Conservation (phyloP, 2,888 invertebrate species). For the Yponomeuta sedellus region DNA sequence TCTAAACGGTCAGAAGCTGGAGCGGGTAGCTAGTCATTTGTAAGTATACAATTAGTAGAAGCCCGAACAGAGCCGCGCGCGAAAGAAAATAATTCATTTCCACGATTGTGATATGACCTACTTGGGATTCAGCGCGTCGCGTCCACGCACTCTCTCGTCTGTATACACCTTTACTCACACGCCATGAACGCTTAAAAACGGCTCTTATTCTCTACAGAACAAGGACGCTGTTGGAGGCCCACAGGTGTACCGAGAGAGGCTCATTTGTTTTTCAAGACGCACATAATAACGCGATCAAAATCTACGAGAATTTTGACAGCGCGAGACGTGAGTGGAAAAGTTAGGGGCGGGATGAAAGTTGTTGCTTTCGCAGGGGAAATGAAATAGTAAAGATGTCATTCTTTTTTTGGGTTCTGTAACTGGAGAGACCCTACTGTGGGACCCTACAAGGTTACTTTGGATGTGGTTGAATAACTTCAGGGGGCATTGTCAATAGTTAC, state of each 20-base stretch:
- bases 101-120: conserved; percentile 37
- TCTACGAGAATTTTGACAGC: conserved; percentile 68
- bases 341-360: conserved; percentile 22
- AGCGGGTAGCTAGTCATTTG: too few species aligned
- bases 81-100: conserved; percentile 50
- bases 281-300: conserved; percentile 69
- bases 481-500: too few species aligned
- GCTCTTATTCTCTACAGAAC: neutral
- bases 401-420: neutral
- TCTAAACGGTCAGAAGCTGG: too few species aligned
- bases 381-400: neutral
- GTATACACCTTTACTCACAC: conserved; percentile 3
- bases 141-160: conserved; percentile 31
- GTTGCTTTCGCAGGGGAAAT: neutral
- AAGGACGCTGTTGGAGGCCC: neutral
- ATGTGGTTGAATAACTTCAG: too few species aligned
- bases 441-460: too few species aligned
- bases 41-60: neutral
- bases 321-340: conserved; percentile 53
- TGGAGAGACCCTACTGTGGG: neutral
- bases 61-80: conserved; percentile 32
- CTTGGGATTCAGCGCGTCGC: conserved; percentile 46
- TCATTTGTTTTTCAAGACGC: conserved; percentile 65
- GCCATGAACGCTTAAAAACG: neutral
- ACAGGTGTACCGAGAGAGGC: conserved; percentile 43